phyloP scores from a whole-genome alignment of 2,797 vertebrate species.

The Cheirogaleus major region DNA sequence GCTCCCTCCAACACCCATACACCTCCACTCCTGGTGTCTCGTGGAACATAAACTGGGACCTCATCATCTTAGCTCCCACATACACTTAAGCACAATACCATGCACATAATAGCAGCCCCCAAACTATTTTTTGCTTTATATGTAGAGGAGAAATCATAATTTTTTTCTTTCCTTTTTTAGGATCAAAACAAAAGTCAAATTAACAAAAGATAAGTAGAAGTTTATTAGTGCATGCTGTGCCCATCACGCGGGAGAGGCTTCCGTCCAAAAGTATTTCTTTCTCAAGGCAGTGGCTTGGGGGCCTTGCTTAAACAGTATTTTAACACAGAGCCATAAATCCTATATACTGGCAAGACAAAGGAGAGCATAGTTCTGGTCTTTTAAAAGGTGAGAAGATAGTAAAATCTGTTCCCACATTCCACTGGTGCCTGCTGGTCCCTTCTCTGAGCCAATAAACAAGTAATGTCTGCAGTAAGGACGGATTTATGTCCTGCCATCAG shows the following conservation, averaged over 20 bases:
- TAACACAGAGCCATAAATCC: neutral
- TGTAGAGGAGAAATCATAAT: neutral
- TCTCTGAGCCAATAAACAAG: neutral
- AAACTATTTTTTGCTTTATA: conserved; percentile 7
- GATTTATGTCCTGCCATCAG: neutral
- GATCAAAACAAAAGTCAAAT: neutral
- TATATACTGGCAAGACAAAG: neutral
- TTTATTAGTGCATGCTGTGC: neutral
- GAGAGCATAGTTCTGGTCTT: neutral
- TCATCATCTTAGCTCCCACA: neutral
- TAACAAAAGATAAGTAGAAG: neutral
- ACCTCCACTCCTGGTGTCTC: neutral
- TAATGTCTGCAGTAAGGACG: neutral
- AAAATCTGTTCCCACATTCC: neutral
- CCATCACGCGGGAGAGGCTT: neutral
- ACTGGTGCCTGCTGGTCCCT: neutral
- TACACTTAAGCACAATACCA: neutral
- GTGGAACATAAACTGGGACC: neutral
- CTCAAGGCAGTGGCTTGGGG: neutral
- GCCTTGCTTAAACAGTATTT: neutral
- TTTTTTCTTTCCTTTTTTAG: neutral
- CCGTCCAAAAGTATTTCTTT: neutral
- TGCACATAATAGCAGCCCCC: neutral
- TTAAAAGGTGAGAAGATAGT: neutral
- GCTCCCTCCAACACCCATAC: neutral